Evolutionary conservation across 2,797 vertebrate genomes (phyloP), one percentile per base, ranked within the genome.

Genomic region (Propithecus deckenii): DNA sequence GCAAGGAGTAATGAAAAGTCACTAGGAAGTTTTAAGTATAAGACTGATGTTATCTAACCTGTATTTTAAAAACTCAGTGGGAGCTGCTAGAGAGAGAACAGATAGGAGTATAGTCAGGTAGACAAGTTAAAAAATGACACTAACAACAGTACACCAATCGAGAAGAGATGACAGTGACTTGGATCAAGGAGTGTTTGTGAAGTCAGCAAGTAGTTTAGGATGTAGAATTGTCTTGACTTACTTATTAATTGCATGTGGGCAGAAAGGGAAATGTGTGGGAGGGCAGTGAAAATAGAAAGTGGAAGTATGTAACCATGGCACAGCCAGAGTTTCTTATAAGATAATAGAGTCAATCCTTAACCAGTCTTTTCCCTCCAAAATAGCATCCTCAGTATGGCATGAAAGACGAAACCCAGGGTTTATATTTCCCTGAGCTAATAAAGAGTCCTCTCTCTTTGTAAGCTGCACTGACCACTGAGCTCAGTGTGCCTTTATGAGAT

Each of bases 271-370:
- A 93, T 52, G 38, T 30, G 48, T 20, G 18, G 46, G 35, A 86
- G 41, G 41, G 20, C 32, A 87, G 18, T 48, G 74, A 85, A 95
- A 96, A 96, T 15, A 90, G 52, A 79, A 92, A 94, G 55, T 71
- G 18, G 30, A 78, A 71, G 52, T 71, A 72, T 22, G 41, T 48
- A 96, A 74, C 35, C 41, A 76, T 4, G 22, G 41, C 43, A 52
- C 7, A 90, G 35, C 15, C 65, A 38, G 25, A 74, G 79, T 91
- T 74, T 83, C 76, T 81, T 97, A n/a, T 38, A 65, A 86, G 13
- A 78, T 65, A 86, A 92, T 6, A 88, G 38, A 79, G n/a, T 57
- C 89, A 23, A 76, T 57, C 52, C 35, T 90, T 84, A 86, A 50
- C 12, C 61, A 41, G 25, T 18, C 5, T 84, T 35, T 35, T 55